phyloP scores from a whole-genome alignment of 2,888 invertebrate genomes.

The Esperia sulphurella region DNA sequence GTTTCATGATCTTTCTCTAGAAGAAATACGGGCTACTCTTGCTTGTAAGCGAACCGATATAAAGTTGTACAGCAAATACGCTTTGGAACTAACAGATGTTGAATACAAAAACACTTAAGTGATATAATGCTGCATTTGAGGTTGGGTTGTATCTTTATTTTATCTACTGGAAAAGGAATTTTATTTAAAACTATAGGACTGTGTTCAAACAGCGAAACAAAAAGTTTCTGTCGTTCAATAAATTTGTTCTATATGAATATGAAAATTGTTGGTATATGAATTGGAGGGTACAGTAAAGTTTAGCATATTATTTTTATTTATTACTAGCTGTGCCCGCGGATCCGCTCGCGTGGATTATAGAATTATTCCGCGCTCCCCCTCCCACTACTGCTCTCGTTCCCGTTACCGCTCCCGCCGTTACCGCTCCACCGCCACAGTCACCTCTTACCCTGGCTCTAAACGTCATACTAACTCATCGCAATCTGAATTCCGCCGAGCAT shows the following conservation, averaged over 20 bases:
- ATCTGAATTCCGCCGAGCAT: no score
- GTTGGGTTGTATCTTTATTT: neutral
- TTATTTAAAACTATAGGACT: neutral
- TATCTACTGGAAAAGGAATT: neutral
- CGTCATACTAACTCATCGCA: no score
- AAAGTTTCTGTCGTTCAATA: neutral
- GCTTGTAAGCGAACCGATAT: neutral
- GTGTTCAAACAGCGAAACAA: neutral
- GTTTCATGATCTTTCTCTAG: neutral
- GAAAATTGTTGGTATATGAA: no score
- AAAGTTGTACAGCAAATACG: constrained; percentile 11
- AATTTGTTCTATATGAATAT: no score
- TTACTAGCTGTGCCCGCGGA: no score
- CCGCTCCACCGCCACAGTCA: no score
- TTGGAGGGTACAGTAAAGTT: no score
- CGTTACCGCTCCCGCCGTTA: no score
- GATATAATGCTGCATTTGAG: constrained; percentile 23
- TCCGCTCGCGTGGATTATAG: no score
- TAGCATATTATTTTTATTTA: neutral
- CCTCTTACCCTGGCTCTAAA: no score
- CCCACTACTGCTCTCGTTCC: no score
- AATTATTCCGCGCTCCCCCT: no score
- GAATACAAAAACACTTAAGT: constrained; percentile 43
- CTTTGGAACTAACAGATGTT: constrained; percentile 31
- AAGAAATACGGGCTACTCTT: constrained; percentile 8